Base-by-base conservation (phyloP, 2,888 invertebrate species). In the Drosophila anomelani region DNA sequence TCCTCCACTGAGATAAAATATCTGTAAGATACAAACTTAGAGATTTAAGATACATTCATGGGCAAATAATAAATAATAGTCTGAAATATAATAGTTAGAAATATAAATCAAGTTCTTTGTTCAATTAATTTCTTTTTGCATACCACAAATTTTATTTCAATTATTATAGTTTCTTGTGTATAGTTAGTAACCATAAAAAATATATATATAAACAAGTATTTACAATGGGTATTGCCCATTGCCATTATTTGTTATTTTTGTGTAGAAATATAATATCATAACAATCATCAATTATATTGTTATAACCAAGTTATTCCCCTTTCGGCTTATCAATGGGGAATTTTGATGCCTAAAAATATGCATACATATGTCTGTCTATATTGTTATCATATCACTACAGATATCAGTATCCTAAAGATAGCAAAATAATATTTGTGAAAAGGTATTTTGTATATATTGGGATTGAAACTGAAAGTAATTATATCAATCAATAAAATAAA, bases 371-470 rank as follows among this genome's bases (percentile, higher is more conserved):
- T 4, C 26, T 29, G 2, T 17, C 13, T 5, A 20, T 34, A 34
- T 6, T 41, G 39, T 23, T 59, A 59, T 59, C 59, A 59, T 60
- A 55, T 57, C 57, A 43, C 1, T 34, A 34, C 17, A 23, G 29
- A 29, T 29, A 29, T 29, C 29, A 7, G 7, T 34, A 60, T 55
- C n/a, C 13, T 7, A 34, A 17, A 56, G 56, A 56, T 55, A 60
- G 13, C 20, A 6, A 41, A 32, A 26, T 38, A 53, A 12, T 38
- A 38, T 15, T 15, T 8, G 20, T 15, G 34, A 9, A 34, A 20
- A 13, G 34, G 34, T 9, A 34, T 34, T 34, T 20, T 32, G 13
- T 49, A 49, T 12, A 10, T 32, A 0, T 17, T 13, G 4, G 2
- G 7, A 1, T 17, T 29, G 3, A 29, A 29, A 3, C 10, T 10